Evolutionary conservation across 2,888 invertebrate genomes (phyloP).

Genomic region (Polydrusus tereticollis): DNA sequence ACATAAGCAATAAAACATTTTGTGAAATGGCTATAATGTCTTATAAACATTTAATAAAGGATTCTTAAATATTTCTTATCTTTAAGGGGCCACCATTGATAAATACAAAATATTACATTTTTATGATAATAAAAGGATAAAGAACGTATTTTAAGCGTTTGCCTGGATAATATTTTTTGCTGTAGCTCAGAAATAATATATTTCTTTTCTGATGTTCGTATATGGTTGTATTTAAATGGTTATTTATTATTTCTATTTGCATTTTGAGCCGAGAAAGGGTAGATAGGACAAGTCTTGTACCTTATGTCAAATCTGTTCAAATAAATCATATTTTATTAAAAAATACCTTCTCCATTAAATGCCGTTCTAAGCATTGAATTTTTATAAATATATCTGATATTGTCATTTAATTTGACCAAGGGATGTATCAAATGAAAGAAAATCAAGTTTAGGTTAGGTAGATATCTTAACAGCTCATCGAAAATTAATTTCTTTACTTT

Average conservation of each 20-base stretch:
- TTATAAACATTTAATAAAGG: neutral
- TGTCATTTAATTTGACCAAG: no score
- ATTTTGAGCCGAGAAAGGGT: neutral
- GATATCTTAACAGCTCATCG: no score
- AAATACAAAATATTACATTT: conserved; percentile 9
- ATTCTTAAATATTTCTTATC: neutral
- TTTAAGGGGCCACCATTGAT: neutral
- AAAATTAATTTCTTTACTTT: no score
- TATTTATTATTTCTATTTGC: conserved; percentile 8
- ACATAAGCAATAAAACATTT: neutral
- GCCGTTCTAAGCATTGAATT: neutral
- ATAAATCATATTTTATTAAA: conserved; percentile 3
- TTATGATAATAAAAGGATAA: neutral
- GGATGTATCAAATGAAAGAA: no score
- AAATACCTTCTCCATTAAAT: neutral
- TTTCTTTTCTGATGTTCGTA: conserved; percentile 3
- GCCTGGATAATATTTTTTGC: neutral
- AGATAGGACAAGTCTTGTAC: neutral
- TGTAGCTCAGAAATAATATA: conserved; percentile 6
- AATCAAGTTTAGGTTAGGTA: no score
- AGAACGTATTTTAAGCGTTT: neutral
- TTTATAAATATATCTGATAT: neutral
- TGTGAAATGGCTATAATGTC: neutral
- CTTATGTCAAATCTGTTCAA: neutral
- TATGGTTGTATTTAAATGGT: neutral